A percentile compares a stretch with the other conserved stretches of the same genome.
These are phyloP conservation scores for Pelobates fuscus DNA, from an alignment of 2,113 vertebrate species.

Conservation along the genomic window DNA sequence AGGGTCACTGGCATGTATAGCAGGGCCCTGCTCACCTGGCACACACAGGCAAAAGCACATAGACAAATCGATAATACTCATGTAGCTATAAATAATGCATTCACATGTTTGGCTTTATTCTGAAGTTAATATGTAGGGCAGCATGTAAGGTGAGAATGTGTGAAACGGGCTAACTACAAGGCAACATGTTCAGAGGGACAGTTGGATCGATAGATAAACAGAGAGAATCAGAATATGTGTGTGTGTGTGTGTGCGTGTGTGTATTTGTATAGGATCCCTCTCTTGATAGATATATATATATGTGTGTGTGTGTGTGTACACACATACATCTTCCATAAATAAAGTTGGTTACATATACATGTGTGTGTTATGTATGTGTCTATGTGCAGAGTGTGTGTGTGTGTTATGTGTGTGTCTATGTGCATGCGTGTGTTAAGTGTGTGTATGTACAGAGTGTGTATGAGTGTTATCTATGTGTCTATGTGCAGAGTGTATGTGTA, in stretches of 20 bases:
- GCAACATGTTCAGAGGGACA: neutral
- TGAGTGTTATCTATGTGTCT: too few relatives aligned
- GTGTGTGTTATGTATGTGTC: too few relatives aligned
- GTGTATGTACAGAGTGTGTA: too few relatives aligned
- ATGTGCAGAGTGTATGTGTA: too few relatives aligned
- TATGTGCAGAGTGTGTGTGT: too few relatives aligned
- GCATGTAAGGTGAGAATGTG: slow-evolving; percentile 45
- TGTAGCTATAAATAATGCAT: slow-evolving; percentile 67
- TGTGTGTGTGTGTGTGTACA: too few relatives aligned
- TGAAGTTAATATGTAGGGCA: slow-evolving; percentile 28
- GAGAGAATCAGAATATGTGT: neutral
- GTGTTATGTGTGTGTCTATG: too few relatives aligned
- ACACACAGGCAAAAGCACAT: slow-evolving; percentile 40
- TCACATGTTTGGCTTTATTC: slow-evolving; percentile 52
- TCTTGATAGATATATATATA: too few relatives aligned
- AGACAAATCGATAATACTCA: slow-evolving; percentile 59
- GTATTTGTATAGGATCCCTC: too few relatives aligned
- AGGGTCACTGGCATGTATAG: neutral
- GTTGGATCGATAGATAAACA: neutral
- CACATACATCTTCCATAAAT: too few relatives aligned
- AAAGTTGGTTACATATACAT: too few relatives aligned
- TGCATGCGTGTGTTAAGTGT: too few relatives aligned
- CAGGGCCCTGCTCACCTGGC: neutral
- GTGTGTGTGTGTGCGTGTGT: neutral
- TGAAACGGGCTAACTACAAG: neutral